Conservation (phyloP, 2,113 vertebrate genomes). For the Toxotes jaculatrix region DNA sequence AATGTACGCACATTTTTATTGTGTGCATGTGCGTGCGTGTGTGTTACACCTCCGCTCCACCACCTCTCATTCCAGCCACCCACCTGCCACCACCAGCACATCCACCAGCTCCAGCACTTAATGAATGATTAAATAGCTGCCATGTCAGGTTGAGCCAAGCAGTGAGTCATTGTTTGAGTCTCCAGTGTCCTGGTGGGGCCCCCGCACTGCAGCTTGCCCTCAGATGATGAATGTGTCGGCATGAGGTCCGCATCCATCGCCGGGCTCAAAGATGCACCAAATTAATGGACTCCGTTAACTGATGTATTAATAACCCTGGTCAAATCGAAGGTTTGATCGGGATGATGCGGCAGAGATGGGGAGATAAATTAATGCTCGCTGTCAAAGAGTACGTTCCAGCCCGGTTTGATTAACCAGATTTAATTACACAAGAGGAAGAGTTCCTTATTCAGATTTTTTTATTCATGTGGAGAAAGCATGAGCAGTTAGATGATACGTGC, state of each 20-base stretch:
- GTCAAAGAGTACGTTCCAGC: neutral
- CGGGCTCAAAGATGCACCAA: conserved; percentile 59
- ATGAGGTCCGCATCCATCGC: conserved; percentile 46
- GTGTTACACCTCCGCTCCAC: neutral
- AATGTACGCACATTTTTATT: conserved; percentile 12
- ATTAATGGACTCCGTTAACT: conserved; percentile 66
- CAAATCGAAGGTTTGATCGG: conserved; percentile 47
- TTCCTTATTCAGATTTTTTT: neutral
- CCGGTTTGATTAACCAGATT: conserved; percentile 30
- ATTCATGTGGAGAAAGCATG: neutral
- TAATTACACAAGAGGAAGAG: conserved; percentile 20
- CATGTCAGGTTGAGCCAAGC: conserved; percentile 62
- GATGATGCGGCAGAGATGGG: conserved; percentile 23
- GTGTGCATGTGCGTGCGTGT: neutral
- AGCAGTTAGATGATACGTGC: neutral
- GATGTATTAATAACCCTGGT: conserved; percentile 59
- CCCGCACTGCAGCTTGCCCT: conserved; percentile 49
- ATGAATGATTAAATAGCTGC: conserved; percentile 74
- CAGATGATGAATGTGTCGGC: conserved; percentile 72
- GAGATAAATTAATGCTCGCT: conserved; percentile 46
- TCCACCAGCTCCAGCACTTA: conserved; percentile 32
- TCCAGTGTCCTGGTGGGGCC: conserved; percentile 52
- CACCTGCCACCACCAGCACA: conserved; percentile 38
- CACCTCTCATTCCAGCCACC: conserved; percentile 35
- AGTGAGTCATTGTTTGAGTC: conserved; percentile 70